phyloP scores from a whole-genome alignment of 2,888 invertebrate species.

The Caenorhabditis uteleia region DNA sequence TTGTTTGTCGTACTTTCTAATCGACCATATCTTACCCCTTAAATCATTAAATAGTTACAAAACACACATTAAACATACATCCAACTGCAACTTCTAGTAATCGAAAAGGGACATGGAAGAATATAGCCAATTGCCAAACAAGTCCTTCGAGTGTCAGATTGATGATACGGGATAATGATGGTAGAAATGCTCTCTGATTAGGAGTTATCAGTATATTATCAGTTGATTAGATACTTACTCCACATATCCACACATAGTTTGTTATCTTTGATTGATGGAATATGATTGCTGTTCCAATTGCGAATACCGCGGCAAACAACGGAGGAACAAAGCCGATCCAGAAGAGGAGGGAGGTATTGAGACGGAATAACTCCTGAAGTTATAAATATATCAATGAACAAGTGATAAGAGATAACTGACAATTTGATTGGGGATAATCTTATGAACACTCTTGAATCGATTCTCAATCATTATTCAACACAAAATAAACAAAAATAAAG shows the following conservation, averaged over 20 bases:
- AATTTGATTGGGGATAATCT: constrained; percentile 8
- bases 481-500: constrained; percentile 3
- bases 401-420: constrained; percentile 8
- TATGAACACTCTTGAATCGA: constrained; percentile 30
- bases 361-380: constrained; percentile 34
- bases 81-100: constrained; percentile 61
- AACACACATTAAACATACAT: constrained; percentile 43
- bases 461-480: constrained; percentile 20
- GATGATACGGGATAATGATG: constrained; percentile 66
- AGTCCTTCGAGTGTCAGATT: constrained; percentile 64
- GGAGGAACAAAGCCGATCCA: constrained; percentile 64
- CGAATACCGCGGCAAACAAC: constrained; percentile 59
- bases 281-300: constrained; percentile 59
- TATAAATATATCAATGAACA: neutral
- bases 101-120: constrained; percentile 64
- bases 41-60: constrained; percentile 6
- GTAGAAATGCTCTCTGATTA: constrained; percentile 59
- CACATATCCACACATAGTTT: constrained; percentile 66
- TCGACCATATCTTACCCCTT: constrained; percentile 61
- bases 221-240: constrained; percentile 36
- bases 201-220: neutral
- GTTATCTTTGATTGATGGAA: constrained; percentile 61
- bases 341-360: constrained; percentile 48
- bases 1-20: constrained; percentile 49
- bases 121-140: constrained; percentile 64